Evolutionary conservation across 2,888 invertebrate genomes (phyloP), one percentile per base, ranked within the genome.

Genomic region (Spisula solida): DNA sequence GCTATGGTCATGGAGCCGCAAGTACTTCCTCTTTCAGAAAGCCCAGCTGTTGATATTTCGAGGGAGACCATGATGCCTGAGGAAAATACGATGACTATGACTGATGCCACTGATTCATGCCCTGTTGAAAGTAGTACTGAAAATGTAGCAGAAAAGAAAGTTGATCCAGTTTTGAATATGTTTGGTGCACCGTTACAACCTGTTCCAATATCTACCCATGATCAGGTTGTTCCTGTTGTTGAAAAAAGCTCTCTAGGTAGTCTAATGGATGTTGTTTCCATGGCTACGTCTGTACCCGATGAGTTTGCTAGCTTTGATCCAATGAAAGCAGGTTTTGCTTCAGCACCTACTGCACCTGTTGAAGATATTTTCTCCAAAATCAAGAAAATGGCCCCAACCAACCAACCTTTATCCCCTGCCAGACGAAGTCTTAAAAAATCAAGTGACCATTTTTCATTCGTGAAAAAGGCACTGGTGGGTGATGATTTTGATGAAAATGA

Each of bases 231-330:
- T 82, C 82, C 79, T 29, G 60, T 66, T 31, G 25, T 20, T 25
- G 6, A 29, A 48, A 51, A 47, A 18, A 25, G 20, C 47, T 31
- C 55, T 60, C 20, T 47, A 31, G 55, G 31, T 18, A 56, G 18
- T 47, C 14, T 79, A 47, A 66, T 51, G 51, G 55, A 88, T 29
- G 5, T 60, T 29, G 20, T 25, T 29, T 20, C 79, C 29, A 82
- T 55, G 51, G 41, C 78, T 25, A 31, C 89, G 66, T 83, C 85
- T 20, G 82, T 87, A n/a, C 48, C 88, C 4, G 92, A 92, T 88
- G 92, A 92, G 25, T 89, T 92, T 85, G 86, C 88, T 14, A 85
- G 88, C 55, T 90, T 92, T 89, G 92, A 92, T 87, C 92, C 92
- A 70, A 90, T 92, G 89, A 89, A 90, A 81, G 66, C 79, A 79